Evolutionary conservation across 1,140 invertebrate species (phyloP).

Genomic region (Aphelenchoides fujianensis): DNA sequence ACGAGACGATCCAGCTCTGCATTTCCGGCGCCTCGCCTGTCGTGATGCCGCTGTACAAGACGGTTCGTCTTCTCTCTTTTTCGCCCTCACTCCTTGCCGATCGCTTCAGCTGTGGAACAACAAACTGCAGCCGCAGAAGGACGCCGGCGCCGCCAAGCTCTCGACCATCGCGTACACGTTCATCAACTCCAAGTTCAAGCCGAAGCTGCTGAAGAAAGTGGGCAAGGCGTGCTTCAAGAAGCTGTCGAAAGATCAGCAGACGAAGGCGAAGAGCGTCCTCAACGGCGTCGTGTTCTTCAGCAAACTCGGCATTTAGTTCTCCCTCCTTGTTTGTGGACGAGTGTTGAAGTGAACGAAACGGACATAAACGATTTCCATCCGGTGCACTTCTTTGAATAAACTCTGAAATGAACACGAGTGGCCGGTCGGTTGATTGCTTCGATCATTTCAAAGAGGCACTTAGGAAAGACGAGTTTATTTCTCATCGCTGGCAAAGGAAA

Average conservation of each 20-base stretch:
- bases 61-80: too few species aligned
- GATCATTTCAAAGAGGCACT: too few species aligned
- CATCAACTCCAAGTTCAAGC: neutral
- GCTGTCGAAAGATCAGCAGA: neutral
- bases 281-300: neutral
- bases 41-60: neutral
- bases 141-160: neutral
- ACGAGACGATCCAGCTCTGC: neutral
- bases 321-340: too few species aligned
- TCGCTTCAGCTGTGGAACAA: neutral
- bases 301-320: neutral
- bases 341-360: too few species aligned
- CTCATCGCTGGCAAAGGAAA: too few species aligned
- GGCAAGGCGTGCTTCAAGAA: neutral
- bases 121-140: neutral
- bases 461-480: too few species aligned
- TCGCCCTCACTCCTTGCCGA: neutral
- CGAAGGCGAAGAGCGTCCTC: neutral
- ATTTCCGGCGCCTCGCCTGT: neutral
- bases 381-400: too few species aligned
- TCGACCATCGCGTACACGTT: neutral
- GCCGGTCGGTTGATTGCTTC: too few species aligned
- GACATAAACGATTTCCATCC: too few species aligned
- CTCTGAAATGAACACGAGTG: too few species aligned
- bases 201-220: neutral